Base-by-base conservation (phyloP, 2,797 vertebrate species). In the Garrulus glandarius region DNA sequence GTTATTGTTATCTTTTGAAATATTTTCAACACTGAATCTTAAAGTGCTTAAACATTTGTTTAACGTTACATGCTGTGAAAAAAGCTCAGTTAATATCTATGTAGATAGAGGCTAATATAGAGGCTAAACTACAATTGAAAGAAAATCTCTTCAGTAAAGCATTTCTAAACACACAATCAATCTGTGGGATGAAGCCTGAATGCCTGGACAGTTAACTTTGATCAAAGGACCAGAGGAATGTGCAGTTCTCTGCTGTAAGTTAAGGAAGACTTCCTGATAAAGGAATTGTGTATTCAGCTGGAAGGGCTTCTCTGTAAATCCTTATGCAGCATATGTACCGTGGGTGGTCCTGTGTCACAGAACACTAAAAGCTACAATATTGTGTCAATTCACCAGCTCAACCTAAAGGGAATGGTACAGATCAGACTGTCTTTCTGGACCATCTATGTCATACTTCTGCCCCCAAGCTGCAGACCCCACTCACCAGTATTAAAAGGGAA, bases 241-340 rank as follows among this genome's bases (percentile, higher is more conserved):
- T 36, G 22, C 8, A 56, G 19, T 50, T 75, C 85, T 72, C 39
- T 32, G 1, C 16, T 75, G 14, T 20, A 71, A 53, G 4, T 49
- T 65, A 69, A 81, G 41, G 22, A 55, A 64, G 39, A 43, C 17
- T 61, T 12, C 5, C 34, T 4, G 0, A n/a, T 19, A 67, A 57
- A 81, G 17, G 17, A 39, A 55, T 27, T 53, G 15, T 15, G 4
- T 49, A 61, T 1, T 4, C 46, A 50, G 34, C 53, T 68, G 60
- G 27, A 77, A 53, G 20, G 27, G 6, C 9, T 90, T 5, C 27
- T 56, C 61, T 41, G 32, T 21, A 65, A 88, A 60, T 50, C 46
- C 10, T 60, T 18, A 8, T 21, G 27, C 29, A 71, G 36, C 13
- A 3, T 14, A 26, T 1, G 5, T 44, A 26, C 14, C 0, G 1